Percentiles rank a stretch among this genome's conserved stretches.
These are phyloP conservation scores for Cirrhinus mrigala DNA, from an alignment of 2,797 vertebrate species.

Conservation along the genomic window DNA sequence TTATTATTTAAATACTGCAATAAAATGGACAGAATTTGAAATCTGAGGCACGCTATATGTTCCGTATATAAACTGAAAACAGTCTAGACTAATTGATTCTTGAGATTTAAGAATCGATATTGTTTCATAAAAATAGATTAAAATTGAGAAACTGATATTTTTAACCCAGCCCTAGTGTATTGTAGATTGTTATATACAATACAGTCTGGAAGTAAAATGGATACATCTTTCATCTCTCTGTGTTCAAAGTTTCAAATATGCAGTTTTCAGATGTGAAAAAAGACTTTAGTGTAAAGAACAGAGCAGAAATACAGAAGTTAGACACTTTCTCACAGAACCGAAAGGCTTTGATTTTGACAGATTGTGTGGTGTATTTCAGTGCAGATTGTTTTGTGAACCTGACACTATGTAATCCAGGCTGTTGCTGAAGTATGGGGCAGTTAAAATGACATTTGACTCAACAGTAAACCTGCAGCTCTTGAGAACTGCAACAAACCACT, in stretches of 20 bases:
- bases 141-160: too few relatives aligned
- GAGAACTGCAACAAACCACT: background rate
- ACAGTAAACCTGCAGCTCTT: background rate
- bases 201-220: too few relatives aligned
- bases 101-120: too few relatives aligned
- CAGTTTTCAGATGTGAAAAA: background rate
- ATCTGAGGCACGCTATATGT: too few relatives aligned
- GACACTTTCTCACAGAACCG: background rate
- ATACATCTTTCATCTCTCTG: background rate
- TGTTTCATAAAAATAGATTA: too few relatives aligned
- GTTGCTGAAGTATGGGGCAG: background rate
- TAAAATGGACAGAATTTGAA: too few relatives aligned
- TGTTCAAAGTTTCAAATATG: background rate
- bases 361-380: background rate
- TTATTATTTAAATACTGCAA: too few relatives aligned
- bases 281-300: background rate
- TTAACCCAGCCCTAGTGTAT: background rate
- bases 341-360: conserved; percentile 2
- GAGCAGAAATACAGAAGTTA: background rate
- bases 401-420: background rate
- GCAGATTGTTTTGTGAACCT: background rate
- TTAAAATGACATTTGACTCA: background rate
- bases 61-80: too few relatives aligned
- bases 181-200: background rate
- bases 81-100: too few relatives aligned